Base-by-base conservation (phyloP, 2,888 invertebrate genomes). In the Phragmatobia fuliginosa region DNA sequence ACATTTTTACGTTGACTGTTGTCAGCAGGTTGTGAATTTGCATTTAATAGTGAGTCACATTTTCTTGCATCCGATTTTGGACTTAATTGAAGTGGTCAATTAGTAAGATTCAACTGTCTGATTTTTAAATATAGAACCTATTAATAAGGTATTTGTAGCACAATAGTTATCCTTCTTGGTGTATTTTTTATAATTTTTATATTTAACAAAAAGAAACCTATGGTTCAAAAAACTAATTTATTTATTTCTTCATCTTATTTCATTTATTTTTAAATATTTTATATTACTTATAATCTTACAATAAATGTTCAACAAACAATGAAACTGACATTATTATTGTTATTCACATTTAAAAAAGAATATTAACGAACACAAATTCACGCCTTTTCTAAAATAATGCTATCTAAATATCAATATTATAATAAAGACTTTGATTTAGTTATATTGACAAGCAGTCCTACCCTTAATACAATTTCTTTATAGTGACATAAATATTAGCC, bases 91-190 rank as follows among this genome's bases (percentile, higher is more conserved):
- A 83, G 80, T 84, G 77, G 85, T 88, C 91, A 94, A 94, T 94
- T 94, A 94, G 91, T 90, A 91, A 87, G 85, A 91, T 89, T 89
- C 90, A 86, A 83, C 88, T 83, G 83, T 80, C 86, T 85, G 88
- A 83, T 90, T 91, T 90, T 92, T 92, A 92, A 90, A 90, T 88
- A 66, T 36, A 49, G 33, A 33, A 61, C 31, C 33, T 68, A 25
- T 49, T 33, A 33, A 45, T 45, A 14, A 25, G 49, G n/a, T 5
- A 28, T 18, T 41, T 38, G 21, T 41, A 41, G 31, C 28, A 59
- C 11, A 31, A 32, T 41, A 14, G 52, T 21, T 4, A 49, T 38
- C 38, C n/a, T n/a, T n/a, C n/a, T n/a, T n/a, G n/a, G n/a, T n/a
- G n/a, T n/a, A n/a, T n/a, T n/a, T n/a, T n/a, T n/a, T n/a, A n/a